Base-by-base conservation (phyloP, 1,140 invertebrate genomes). In the Aphelinus atriplicis region DNA sequence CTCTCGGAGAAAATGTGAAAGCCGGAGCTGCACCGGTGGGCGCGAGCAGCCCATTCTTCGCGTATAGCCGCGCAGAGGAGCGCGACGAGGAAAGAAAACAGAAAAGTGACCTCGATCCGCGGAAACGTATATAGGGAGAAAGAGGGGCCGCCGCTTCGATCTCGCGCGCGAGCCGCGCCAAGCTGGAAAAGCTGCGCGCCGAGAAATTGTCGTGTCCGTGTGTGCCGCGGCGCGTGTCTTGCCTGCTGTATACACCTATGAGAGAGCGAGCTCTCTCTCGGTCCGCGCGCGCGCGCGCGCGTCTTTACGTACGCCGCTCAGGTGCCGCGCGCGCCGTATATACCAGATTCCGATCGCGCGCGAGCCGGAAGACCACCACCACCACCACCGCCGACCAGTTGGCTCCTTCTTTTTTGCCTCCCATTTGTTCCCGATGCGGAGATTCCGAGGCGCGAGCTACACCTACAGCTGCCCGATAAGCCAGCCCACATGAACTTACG, bases 1-100 rank as follows among this genome's bases (percentile, higher is more conserved):
- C 71, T 63, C 75, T 58, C 61, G 66, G 81, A 79, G 83, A 84
- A 83, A 83, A 81, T 81, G 83, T 82, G 82, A 84, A 84, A 84
- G 83, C 75, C 60, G 70, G 48, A 43, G 65, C 50, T 42, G 43
- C 47, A 10, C 7, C 47, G 46, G 60, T 26, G n/a, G 60, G 51
- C 61, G 66, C 72, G 51, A 53, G 51, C 51, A 53, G 60, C 48
- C 66, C 53, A 68, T 76, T 76, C 64, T 65, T 62, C 71, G 58
- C 26, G 26, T 26, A 26, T 66, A 53, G 56, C 65, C 75, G 67
- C 51, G 69, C 79, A 71, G 57, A 73, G 69, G 60, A 66, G 50
- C 51, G 7, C 43, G 55, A n/a, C 56, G 69, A 62, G 69, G 61
- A 76, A 76, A 72, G 69, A 71, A 76, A 76, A 76, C 69, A 80